Conservation (phyloP, 2,113 vertebrate genomes). For the Protobothrops mucrosquamatus region DNA sequence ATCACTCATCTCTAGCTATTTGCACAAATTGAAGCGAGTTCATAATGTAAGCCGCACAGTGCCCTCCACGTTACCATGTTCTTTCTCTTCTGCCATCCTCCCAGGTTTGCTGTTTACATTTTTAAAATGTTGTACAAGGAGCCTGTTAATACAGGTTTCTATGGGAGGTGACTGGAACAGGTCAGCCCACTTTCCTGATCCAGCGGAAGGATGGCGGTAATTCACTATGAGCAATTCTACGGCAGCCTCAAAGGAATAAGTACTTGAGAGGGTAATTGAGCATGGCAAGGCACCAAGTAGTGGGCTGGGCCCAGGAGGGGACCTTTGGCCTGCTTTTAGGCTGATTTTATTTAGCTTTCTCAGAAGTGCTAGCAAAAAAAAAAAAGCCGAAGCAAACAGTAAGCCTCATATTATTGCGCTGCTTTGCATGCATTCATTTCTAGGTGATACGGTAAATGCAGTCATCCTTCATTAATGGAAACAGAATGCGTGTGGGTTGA, state of each 20-base stretch:
- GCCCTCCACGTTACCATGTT: not conserved
- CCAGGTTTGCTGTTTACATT: not conserved
- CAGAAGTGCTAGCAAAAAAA: not conserved
- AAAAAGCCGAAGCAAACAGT: not conserved
- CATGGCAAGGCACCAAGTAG: not conserved
- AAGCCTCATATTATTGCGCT: not conserved
- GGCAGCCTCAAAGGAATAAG: not conserved
- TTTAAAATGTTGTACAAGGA: not conserved
- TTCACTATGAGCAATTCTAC: not conserved
- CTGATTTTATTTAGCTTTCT: not conserved
- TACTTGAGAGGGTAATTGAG: constrained; percentile 19
- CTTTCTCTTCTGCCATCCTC: not conserved
- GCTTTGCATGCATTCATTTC: not conserved
- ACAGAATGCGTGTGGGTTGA: not conserved
- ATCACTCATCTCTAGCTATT: not conserved
- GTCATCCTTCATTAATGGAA: not conserved
- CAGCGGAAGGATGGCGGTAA: constrained; percentile 1
- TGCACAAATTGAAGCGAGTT: not conserved
- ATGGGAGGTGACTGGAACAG: not conserved
- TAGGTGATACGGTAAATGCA: not conserved
- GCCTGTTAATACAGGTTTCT: not conserved
- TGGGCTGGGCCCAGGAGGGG: not conserved
- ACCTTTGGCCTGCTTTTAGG: not conserved
- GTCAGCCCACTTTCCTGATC: constrained; percentile 4
- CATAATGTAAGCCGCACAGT: not conserved